Evolutionary conservation across 2,797 vertebrate genomes (phyloP).

Genomic region (Sternotherus odoratus): DNA sequence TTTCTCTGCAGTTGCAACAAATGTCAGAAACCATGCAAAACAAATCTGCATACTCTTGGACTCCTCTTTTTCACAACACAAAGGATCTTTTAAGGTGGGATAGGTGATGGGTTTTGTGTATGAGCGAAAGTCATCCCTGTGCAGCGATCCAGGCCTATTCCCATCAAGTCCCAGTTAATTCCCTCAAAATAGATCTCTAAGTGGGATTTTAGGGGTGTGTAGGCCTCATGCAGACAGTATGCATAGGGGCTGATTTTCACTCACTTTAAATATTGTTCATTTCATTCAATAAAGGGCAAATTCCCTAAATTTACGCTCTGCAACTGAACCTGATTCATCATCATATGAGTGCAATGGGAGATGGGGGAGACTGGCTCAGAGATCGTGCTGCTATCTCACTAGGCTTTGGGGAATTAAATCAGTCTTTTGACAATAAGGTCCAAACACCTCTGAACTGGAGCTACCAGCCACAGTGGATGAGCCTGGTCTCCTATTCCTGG

Average conservation of each 20-base stretch:
- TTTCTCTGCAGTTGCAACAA: not conserved
- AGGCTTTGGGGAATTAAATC: not conserved
- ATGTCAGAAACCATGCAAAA: not conserved
- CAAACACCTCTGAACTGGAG: not conserved
- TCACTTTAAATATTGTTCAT: not conserved
- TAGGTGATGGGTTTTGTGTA: not conserved
- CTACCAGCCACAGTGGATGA: not conserved
- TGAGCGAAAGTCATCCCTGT: not conserved
- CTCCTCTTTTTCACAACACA: not conserved
- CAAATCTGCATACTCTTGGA: not conserved
- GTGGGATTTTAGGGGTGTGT: constrained; percentile 13
- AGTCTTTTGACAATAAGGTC: not conserved
- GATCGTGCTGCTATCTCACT: not conserved
- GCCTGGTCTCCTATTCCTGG: not conserved
- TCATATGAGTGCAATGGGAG: not conserved
- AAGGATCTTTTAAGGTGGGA: not conserved
- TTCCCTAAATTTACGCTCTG: not conserved
- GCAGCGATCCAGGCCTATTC: not conserved
- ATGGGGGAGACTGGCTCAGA: not conserved
- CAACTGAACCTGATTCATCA: not conserved
- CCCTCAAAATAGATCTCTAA: not conserved
- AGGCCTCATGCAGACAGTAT: not conserved
- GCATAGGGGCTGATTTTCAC: not conserved
- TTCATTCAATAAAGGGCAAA: not conserved
- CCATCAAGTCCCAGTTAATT: not conserved